phyloP scores from a whole-genome alignment of 2,113 vertebrate species.

The Pitta sordida region DNA sequence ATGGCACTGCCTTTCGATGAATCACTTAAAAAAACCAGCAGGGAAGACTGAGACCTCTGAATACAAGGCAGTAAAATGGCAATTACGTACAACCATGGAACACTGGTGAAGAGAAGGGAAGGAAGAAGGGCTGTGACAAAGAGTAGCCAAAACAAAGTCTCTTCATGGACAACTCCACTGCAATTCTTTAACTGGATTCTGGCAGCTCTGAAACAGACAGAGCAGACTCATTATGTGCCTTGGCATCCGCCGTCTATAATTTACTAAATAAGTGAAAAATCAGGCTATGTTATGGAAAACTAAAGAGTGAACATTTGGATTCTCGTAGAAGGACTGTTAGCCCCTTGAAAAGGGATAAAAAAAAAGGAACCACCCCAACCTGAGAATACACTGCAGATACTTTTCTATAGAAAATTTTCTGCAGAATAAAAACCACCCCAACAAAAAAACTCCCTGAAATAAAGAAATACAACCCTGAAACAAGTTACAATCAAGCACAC shows the following conservation, averaged over 20 bases:
- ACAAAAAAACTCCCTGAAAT: background rate
- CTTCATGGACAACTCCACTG: background rate
- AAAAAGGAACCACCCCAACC: background rate
- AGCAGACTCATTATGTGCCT: constrained; percentile 23
- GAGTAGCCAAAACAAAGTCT: constrained; percentile 17
- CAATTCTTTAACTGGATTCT: constrained; percentile 43
- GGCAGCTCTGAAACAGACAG: constrained; percentile 19
- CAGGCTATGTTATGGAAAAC: constrained; percentile 17
- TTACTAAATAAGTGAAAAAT: constrained; percentile 59
- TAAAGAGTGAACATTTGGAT: constrained; percentile 45
- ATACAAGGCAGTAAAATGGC: background rate
- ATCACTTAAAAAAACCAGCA: background rate
- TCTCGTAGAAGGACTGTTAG: constrained; percentile 24
- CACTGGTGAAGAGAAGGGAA: background rate
- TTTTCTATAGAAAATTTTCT: background rate
- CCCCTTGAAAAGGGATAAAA: background rate
- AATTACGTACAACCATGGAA: background rate
- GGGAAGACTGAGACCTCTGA: background rate
- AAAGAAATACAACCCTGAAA: background rate
- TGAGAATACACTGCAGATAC: background rate
- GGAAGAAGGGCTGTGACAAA: background rate
- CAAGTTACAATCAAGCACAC: background rate
- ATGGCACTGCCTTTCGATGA: background rate
- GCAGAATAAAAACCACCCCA: background rate
- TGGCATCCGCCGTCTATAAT: constrained; percentile 54